phyloP scores from a whole-genome alignment of 92 coral and sea anemone species.

The Pocillopora grandis region DNA sequence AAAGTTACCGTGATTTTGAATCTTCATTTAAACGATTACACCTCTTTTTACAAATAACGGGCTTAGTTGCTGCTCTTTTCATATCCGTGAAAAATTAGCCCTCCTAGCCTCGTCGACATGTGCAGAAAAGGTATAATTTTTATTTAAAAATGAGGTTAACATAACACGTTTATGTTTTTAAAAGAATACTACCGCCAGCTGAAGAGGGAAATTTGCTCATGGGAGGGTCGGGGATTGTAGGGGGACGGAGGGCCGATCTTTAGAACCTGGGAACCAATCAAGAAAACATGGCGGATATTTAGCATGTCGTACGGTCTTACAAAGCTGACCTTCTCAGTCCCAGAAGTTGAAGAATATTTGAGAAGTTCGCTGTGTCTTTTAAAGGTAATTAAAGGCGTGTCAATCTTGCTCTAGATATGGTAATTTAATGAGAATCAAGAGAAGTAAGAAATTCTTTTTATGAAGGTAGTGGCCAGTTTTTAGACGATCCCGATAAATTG shows the following conservation, averaged over 20 bases:
- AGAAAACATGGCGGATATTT: conserved; percentile 5
- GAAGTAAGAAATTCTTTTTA: not conserved
- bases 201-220: not conserved
- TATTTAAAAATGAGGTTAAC: too few relatives aligned
- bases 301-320: conserved; percentile 39
- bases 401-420: not conserved
- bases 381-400: conserved; percentile 36
- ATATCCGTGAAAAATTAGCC: too few relatives aligned
- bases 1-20: too few relatives aligned
- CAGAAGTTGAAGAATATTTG: conserved; percentile 60
- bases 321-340: conserved; percentile 32
- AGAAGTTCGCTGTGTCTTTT: conserved; percentile 37
- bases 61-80: too few relatives aligned
- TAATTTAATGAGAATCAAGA: not conserved
- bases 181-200: not conserved
- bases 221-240: not conserved
- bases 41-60: too few relatives aligned
- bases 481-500: too few relatives aligned
- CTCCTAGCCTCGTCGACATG: too few relatives aligned
- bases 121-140: too few relatives aligned
- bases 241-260: not conserved
- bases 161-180: too few relatives aligned
- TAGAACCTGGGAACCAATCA: conserved; percentile 20
- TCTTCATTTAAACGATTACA: too few relatives aligned
- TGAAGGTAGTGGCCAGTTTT: too few relatives aligned